Base-by-base conservation (phyloP, 2,888 invertebrate genomes). In the Chymomyza procnemis region DNA sequence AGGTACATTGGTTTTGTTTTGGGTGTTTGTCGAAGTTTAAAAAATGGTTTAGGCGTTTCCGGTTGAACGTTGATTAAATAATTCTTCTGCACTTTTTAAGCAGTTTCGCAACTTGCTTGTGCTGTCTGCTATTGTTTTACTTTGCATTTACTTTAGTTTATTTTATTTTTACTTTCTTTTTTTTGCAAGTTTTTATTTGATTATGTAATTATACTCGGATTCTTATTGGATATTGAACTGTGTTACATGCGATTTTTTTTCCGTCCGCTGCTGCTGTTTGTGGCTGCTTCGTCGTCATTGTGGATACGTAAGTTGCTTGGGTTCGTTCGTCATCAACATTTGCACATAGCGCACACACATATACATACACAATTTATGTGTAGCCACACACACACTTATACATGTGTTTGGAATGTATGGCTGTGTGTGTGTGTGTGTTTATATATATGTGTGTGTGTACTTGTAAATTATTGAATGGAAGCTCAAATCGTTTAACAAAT, bases 141-240 rank as follows among this genome's bases (percentile, higher is more conserved):
- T 67, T 72, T 70, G 48, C 59, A 26, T 62, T 61, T 62, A 41
- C 61, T 63, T 48, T 26, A 8, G 6, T 26, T 22, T 22, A 3
- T 22, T 22, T 26, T 26, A 26, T 26, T 26, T 26, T 26, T 26
- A 26, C 6, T 26, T 26, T 60, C 55, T 60, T 54, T 56, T 61
- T 52, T 56, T 66, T 46, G 57, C 22, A 16, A 61, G 56, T 68
- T 70, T 76, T 79, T 86, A 89, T 88, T 88, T 88, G 88, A 88
- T 89, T 89, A 89, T 89, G 89, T 89, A 89, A 89, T 89, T 89
- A 88, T 85, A 85, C 84, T 77, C 80, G 85, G 80, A 88, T 88
- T 88, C 83, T 84, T 88, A 88, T 88, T 81, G 85, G 79, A 80
- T 84, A 86, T 88, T 85, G 78, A 85, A 83, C 88, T 76, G 72